phyloP scores from a whole-genome alignment of 2,797 vertebrate genomes.

The Poeciliopsis paucimaculata region DNA sequence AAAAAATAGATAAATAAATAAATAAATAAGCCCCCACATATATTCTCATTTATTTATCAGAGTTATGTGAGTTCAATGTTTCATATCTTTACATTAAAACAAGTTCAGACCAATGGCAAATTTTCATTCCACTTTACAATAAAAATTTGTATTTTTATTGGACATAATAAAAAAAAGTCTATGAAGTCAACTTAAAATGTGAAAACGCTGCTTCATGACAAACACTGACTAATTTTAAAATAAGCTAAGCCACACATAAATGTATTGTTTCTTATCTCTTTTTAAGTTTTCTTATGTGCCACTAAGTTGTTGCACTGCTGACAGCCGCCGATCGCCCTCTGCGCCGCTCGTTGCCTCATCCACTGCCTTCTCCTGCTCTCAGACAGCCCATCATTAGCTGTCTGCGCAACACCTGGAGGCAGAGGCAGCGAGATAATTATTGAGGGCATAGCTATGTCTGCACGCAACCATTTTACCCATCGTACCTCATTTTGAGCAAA shows the following conservation, averaged over 20 bases:
- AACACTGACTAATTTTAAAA: not conserved
- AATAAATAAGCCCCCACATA: not conserved
- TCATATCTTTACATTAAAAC: not conserved
- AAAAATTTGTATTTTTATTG: not conserved
- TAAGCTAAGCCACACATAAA: not conserved
- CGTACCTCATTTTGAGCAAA: slow-evolving; percentile 59
- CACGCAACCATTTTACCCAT: slow-evolving; percentile 79
- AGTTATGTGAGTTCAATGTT: not conserved
- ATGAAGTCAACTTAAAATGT: not conserved
- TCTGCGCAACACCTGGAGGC: slow-evolving; percentile 81
- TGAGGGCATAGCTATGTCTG: slow-evolving; percentile 70
- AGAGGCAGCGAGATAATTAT: slow-evolving; percentile 73
- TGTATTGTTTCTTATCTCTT: not conserved
- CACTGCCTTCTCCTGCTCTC: slow-evolving; percentile 36
- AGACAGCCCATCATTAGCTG: slow-evolving; percentile 76
- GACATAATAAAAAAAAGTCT: not conserved
- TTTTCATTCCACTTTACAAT: not conserved
- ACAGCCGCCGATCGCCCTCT: not conserved
- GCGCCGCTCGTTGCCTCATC: slow-evolving; percentile 25
- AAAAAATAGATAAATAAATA: not conserved
- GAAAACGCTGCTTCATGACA: not conserved
- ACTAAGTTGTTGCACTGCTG: not conserved
- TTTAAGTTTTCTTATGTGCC: not conserved
- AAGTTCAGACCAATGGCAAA: not conserved
- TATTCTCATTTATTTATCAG: not conserved